phyloP scores from a whole-genome alignment of 2,113 vertebrate species.

The Gasterosteus aculeatus region DNA sequence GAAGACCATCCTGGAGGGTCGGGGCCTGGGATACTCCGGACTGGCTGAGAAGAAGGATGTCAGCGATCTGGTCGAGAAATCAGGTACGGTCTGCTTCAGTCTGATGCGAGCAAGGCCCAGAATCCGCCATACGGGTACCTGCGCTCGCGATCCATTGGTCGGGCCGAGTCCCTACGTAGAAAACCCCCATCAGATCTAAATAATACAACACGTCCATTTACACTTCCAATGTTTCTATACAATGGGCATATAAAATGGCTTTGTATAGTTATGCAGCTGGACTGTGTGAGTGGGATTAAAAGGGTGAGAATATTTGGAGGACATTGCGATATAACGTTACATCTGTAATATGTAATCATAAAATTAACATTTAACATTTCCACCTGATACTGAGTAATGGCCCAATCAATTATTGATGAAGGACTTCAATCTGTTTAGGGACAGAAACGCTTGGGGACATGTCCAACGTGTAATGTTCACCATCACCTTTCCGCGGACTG shows the following conservation, averaged over 20 bases:
- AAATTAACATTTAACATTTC: not conserved
- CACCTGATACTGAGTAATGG: not conserved
- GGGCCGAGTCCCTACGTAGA: not conserved
- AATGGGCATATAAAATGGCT: not conserved
- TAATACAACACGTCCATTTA: not conserved
- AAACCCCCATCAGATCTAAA: not conserved
- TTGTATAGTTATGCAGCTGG: not conserved
- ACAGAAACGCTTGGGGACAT: not conserved
- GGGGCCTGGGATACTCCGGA: conserved; percentile 91
- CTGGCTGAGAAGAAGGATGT: conserved; percentile 93
- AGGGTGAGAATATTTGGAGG: too few relatives aligned
- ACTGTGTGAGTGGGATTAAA: not conserved
- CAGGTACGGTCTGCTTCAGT: conserved; percentile 76
- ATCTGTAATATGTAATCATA: not conserved
- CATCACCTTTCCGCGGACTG: not conserved
- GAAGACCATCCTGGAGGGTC: conserved; percentile 92
- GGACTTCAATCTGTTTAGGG: not conserved
- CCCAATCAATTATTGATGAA: not conserved
- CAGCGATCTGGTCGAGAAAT: conserved; percentile 92
- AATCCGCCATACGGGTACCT: not conserved
- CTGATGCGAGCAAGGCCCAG: not conserved
- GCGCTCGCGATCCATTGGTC: not conserved
- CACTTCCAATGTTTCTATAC: not conserved
- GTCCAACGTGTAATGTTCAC: not conserved
- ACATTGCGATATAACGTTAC: not conserved